Percentiles rank a stretch among this genome's conserved stretches.
Evolutionary conservation across 1,140 invertebrate genomes (phyloP).

Genomic region (Chrysomallon squamiferum): DNA sequence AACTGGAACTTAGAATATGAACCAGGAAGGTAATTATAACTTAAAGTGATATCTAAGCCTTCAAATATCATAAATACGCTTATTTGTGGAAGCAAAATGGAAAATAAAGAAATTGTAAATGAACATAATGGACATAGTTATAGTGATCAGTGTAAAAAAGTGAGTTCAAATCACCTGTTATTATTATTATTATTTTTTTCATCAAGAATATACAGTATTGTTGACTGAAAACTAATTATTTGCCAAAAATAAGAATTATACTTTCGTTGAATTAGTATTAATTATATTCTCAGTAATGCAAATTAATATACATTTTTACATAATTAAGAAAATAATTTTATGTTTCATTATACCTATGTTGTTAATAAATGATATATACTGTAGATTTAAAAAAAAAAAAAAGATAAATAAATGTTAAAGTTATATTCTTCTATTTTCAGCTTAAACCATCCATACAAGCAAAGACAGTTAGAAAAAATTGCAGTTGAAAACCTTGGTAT

Average conservation of each 20-base stretch:
- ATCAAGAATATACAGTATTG: too few species aligned
- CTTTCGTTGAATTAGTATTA: too few species aligned
- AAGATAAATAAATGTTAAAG: too few species aligned
- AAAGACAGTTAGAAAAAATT: conserved; percentile 36
- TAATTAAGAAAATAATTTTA: too few species aligned
- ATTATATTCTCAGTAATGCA: too few species aligned
- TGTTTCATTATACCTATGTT: too few species aligned
- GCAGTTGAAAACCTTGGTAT: conserved; percentile 45
- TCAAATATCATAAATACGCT: neutral
- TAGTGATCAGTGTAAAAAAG: neutral
- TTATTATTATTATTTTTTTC: too few species aligned
- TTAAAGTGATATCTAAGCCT: neutral
- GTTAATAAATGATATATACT: too few species aligned
- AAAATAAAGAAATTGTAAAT: neutral
- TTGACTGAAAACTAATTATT: too few species aligned
- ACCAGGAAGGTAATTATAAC: conserved; percentile 31
- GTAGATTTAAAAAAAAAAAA: too few species aligned
- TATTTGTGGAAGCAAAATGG: neutral
- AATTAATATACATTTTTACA: too few species aligned
- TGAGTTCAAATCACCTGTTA: neutral
- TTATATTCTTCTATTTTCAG: conserved; percentile 39
- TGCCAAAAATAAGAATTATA: too few species aligned
- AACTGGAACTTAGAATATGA: conserved; percentile 49
- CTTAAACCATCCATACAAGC: conserved; percentile 38
- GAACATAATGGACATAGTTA: neutral